Evolutionary conservation across 1,140 invertebrate species (phyloP), one percentile per base, ranked within the genome.

Genomic region (Limonius californicus): DNA sequence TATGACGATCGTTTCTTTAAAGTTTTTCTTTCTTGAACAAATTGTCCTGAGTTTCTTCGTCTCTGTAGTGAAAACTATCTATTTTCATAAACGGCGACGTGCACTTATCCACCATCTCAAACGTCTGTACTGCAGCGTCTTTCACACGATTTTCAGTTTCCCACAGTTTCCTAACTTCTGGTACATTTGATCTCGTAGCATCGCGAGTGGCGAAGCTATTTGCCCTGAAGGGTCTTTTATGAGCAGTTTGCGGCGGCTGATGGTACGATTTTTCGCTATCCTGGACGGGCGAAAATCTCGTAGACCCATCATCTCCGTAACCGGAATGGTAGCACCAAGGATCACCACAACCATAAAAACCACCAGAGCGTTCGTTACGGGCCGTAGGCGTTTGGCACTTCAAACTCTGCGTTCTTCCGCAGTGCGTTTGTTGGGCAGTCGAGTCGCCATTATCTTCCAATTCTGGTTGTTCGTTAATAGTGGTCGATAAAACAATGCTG

Each of bases 401-500:
- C 56, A 77, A 65, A 63, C 75, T 77, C 32, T 75, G 74, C 14
- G 73, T 74, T 47, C 75, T 62, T 55, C 66, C 65, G 57, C 70
- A 74, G 53, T 23, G n/a, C 3, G 45, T 11, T 57, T 67, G 62
- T 39, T 39, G 35, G 7, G 35, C 35, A 39, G 11, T n/a, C 23
- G 23, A 27, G 3, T 27, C 23, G 15, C n/a, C 9, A 23, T 30
- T 16, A 11, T 57, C 61, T 1, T 57, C 35, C 8, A 21, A 35
- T 18, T 32, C 42, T 11, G 53, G 53, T 27, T 55, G 53, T 43
- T 57, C 55, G 18, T 63, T 39, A 55, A 63, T 56, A 62, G 71
- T 72, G 9, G 82, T 76, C 0, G 83, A 81, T n/a, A 85, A 71
- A 7, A 85, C 79, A 35, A 89, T 89, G 68, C 82, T 89, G 68